Evolutionary conservation across 2,888 invertebrate genomes (phyloP).

Genomic region (Eupithecia insigniata): DNA sequence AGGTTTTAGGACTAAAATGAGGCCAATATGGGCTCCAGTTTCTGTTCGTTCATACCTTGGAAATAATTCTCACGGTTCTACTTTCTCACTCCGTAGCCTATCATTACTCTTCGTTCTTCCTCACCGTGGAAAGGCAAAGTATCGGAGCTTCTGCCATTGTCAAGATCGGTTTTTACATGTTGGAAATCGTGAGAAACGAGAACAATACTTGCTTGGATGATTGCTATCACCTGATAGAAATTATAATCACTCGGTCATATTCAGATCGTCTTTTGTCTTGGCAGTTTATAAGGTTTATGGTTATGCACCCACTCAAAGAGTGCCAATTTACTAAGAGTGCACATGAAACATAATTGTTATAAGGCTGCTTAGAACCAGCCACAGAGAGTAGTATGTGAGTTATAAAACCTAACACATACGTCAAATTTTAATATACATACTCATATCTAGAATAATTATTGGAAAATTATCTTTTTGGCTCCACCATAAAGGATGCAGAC

Average conservation of each 20-base stretch:
- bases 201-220: slow-evolving; percentile 57
- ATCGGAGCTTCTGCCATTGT: slow-evolving; percentile 59
- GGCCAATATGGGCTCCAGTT: not conserved
- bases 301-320: not conserved
- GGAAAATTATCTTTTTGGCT: not conserved
- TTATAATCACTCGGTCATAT: slow-evolving; percentile 6
- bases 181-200: slow-evolving; percentile 73
- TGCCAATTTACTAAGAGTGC: too few relatives aligned
- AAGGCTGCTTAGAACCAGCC: too few relatives aligned
- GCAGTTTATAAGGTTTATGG: not conserved
- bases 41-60: not conserved
- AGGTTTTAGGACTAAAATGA: not conserved
- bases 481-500: too few relatives aligned
- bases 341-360: too few relatives aligned
- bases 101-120: slow-evolving; percentile 44
- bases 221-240: slow-evolving; percentile 40
- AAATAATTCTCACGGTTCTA: slow-evolving; percentile 12
- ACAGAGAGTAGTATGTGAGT: too few relatives aligned
- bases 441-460: not conserved
- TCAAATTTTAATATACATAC: too few relatives aligned
- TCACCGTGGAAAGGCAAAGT: slow-evolving; percentile 44
- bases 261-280: not conserved
- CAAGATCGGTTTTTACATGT: slow-evolving; percentile 56
- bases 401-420: not conserved
- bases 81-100: slow-evolving; percentile 24